Evolutionary conservation across 2,888 invertebrate genomes (phyloP), one percentile per base, ranked within the genome.

Genomic region (Platycheirus rosarum): DNA sequence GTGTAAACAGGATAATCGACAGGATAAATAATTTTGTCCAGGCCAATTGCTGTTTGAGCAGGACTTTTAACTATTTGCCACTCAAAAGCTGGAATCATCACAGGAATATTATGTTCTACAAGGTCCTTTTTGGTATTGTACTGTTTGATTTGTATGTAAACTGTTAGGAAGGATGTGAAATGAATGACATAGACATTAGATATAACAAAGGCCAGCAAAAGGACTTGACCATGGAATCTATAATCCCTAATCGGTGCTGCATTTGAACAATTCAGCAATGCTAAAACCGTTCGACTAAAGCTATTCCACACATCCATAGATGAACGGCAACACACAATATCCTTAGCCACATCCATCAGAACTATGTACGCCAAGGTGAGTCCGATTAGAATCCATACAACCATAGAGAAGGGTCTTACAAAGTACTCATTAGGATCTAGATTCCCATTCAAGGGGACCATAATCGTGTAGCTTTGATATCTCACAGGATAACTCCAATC

Each of bases 81-180:
- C 8, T 74, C 60, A 26, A 48, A 74, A 1, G 48, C 9, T 1
- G 32, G 29, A 3, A 63, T 35, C 48, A 66, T 65, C 7, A 80
- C 23, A 0, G 42, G 79, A 5, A 75, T 49, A 2, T 60, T 37
- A 13, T 60, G 37, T 2, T 65, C 65, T 8, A 75, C 44, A 8
- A 80, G 9, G 2, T 80, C 80, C 18, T 18, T 0, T 37, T 69
- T 70, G 0, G 65, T 65, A 0, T 80, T 11, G 11, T 40, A 65
- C 9, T 80, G 80, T 26, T 60, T 60, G 13, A 75, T 18, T 32
- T 75, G 37, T n/a, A 80, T 80, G 23, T 37, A 80, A 13, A 53
- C 70, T 9, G 80, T 80, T 20, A 80, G 14, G 23, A 65, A 80
- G n/a, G 80, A 80, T 2, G 69, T 69, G n/a, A 80, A 46, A 46